Conservation (phyloP, 2,113 vertebrate species). For the Neotoma lepida region DNA sequence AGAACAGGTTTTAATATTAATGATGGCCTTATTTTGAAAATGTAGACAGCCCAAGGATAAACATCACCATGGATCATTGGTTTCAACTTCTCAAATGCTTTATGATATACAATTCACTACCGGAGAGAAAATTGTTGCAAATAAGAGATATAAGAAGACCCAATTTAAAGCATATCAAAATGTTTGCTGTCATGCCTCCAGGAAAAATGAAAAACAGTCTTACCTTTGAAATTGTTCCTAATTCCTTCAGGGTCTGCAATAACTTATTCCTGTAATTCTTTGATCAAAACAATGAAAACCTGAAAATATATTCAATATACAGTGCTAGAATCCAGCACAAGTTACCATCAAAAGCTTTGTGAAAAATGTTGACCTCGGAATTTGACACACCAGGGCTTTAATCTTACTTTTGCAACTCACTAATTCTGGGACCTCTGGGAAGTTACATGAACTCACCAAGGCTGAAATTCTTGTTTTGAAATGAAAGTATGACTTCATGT, state of each 20-base stretch:
- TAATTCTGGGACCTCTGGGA: not conserved
- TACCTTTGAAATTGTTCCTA: not conserved
- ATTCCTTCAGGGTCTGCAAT: slow-evolving; percentile 21
- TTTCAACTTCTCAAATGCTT: not conserved
- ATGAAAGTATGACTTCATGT: not conserved
- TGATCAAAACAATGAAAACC: slow-evolving; percentile 48
- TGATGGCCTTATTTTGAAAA: not conserved
- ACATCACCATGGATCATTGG: not conserved
- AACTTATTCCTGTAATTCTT: slow-evolving; percentile 8
- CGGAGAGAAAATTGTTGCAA: not conserved
- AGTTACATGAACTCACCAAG: not conserved
- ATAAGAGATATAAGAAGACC: not conserved
- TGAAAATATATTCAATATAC: not conserved
- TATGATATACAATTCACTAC: not conserved
- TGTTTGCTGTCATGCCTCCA: not conserved
- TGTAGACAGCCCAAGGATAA: not conserved
- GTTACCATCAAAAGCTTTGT: slow-evolving; percentile 13
- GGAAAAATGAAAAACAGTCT: not conserved
- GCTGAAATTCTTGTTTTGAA: not conserved
- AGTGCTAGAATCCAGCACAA: not conserved
- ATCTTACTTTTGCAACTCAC: not conserved
- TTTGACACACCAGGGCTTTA: slow-evolving; percentile 23
- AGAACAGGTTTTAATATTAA: not conserved
- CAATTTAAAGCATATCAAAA: not conserved
- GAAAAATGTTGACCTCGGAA: not conserved